phyloP scores from a whole-genome alignment of 2,888 invertebrate species.

The Ormyrus thymus region DNA sequence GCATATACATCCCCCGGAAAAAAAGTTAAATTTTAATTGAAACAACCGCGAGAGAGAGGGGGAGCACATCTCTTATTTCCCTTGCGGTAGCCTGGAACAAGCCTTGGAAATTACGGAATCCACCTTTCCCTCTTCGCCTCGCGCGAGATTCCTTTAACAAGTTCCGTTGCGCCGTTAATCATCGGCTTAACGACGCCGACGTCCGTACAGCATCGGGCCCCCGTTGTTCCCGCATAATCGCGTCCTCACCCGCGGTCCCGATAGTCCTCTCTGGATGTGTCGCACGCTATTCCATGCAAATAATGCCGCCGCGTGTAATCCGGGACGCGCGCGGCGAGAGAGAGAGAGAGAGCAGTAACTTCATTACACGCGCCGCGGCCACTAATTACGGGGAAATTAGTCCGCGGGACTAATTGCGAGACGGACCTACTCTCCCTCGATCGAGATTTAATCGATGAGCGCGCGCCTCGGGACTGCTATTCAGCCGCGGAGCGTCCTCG shows the following conservation, averaged over 20 bases:
- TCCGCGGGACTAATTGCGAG: slow-evolving; percentile 41
- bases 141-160: slow-evolving; percentile 18
- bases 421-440: slow-evolving; percentile 47
- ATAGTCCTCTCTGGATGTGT: slow-evolving; percentile 29
- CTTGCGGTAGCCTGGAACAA: slow-evolving; percentile 18
- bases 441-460: slow-evolving; percentile 66
- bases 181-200: slow-evolving; percentile 49
- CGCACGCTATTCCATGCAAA: slow-evolving; percentile 68
- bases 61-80: slow-evolving; percentile 17
- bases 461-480: background rate
- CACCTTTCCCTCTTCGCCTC: slow-evolving; percentile 6
- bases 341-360: slow-evolving; percentile 62
- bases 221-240: background rate
- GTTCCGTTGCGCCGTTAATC: slow-evolving; percentile 62
- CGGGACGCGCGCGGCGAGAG: slow-evolving; percentile 60
- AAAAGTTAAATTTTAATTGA: slow-evolving; percentile 38
- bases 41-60: background rate
- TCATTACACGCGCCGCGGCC: slow-evolving; percentile 42
- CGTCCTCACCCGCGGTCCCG: background rate
- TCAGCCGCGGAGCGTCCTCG: slow-evolving; percentile 5
- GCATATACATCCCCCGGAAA: background rate
- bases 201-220: background rate
- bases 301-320: slow-evolving; percentile 64
- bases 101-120: slow-evolving; percentile 36
- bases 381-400: slow-evolving; percentile 49